Conservation (phyloP, 1,140 invertebrate genomes). For the Eurosta solidaginis region DNA sequence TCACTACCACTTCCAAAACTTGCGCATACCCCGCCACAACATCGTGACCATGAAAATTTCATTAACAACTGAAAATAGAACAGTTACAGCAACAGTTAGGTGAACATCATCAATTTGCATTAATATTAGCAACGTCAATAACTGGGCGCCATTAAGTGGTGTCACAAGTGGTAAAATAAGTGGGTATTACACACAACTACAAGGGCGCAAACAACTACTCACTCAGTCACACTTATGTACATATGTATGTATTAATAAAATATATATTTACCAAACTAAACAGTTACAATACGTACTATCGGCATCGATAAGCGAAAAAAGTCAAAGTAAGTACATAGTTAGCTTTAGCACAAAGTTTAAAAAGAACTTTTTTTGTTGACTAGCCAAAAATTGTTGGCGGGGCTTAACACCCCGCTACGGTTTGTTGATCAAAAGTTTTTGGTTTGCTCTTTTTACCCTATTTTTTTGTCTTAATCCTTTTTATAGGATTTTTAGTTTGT, state of each 20-base stretch:
- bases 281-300: too few relatives aligned
- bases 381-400: background rate
- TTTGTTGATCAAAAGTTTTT: conserved; percentile 11
- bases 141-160: background rate
- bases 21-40: too few relatives aligned
- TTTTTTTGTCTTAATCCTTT: background rate
- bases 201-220: too few relatives aligned
- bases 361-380: background rate
- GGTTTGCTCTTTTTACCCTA: background rate
- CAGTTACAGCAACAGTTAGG: background rate
- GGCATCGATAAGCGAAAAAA: too few relatives aligned
- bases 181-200: background rate
- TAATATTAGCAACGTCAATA: conserved; percentile 1
- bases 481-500: background rate
- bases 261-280: too few relatives aligned
- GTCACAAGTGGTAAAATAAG: background rate
- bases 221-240: background rate
- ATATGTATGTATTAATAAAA: too few relatives aligned
- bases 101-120: background rate
- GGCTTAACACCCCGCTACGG: background rate
- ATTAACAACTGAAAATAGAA: background rate
- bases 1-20: too few relatives aligned
- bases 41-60: too few relatives aligned
- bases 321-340: background rate
- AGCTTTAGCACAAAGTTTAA: background rate